phyloP scores from a whole-genome alignment of 1,140 invertebrate genomes.

The Aethina tumida region DNA sequence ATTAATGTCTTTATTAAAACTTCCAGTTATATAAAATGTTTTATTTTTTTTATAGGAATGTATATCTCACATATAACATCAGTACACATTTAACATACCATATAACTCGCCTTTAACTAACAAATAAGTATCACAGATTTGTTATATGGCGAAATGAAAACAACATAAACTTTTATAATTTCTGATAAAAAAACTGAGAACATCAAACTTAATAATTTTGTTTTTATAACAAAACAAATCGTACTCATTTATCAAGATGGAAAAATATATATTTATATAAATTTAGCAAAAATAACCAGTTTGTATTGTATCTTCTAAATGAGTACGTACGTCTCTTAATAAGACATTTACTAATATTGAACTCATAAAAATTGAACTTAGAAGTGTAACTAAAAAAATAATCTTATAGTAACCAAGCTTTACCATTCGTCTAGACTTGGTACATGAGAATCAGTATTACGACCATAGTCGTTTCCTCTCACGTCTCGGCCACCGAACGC shows the following conservation, averaged over 20 bases:
- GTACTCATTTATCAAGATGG: neutral
- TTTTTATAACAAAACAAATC: neutral
- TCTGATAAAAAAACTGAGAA: conserved; percentile 5
- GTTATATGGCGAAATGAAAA: conserved; percentile 13
- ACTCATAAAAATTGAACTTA: conserved; percentile 3
- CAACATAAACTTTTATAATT: neutral
- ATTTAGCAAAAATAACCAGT: neutral
- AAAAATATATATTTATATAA: neutral
- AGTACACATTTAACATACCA: too few species aligned
- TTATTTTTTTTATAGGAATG: too few species aligned
- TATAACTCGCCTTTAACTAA: conserved; percentile 12
- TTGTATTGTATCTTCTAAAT: neutral
- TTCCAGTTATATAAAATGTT: too few species aligned
- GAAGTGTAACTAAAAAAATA: neutral
- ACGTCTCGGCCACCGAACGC: conserved; percentile 47
- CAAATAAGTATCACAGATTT: conserved; percentile 14
- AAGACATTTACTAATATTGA: conserved; percentile 1
- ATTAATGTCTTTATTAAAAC: too few species aligned
- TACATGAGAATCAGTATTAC: neutral
- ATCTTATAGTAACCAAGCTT: conserved; percentile 9
- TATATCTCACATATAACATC: too few species aligned
- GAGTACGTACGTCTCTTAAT: too few species aligned
- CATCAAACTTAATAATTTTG: neutral
- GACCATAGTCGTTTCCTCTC: conserved; percentile 25
- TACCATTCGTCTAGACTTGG: neutral